Evolutionary conservation across 2,888 invertebrate genomes (phyloP).

Genomic region (Diploptera punctata): DNA sequence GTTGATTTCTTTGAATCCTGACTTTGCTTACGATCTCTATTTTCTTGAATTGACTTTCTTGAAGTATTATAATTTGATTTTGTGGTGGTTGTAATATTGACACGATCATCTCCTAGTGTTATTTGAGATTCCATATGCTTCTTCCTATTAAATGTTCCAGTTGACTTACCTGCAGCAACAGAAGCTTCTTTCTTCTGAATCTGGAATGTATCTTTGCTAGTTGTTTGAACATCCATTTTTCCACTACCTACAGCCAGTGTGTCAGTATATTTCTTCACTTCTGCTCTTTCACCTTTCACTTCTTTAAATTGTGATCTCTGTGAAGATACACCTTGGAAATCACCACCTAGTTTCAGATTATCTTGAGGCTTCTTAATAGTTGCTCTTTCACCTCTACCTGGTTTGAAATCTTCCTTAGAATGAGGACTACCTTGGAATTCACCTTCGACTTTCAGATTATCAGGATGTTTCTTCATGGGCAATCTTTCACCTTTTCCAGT

Average conservation of each 20-base stretch:
- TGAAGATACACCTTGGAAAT: conserved; percentile 51
- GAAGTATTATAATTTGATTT: conserved; percentile 56
- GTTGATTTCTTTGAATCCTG: conserved; percentile 51
- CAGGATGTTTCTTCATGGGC: conserved; percentile 66
- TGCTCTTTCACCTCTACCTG: conserved; percentile 46
- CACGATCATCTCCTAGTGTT: conserved; percentile 63
- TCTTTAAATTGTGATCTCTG: conserved; percentile 47
- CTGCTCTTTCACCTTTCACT: conserved; percentile 59
- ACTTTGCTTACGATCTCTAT: conserved; percentile 32
- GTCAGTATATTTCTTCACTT: conserved; percentile 59
- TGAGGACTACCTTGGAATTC: conserved; percentile 46
- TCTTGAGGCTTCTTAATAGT: conserved; percentile 44
- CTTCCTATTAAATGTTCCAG: conserved; percentile 60
- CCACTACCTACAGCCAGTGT: conserved; percentile 59
- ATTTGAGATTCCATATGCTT: conserved; percentile 73
- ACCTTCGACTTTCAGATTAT: conserved; percentile 58
- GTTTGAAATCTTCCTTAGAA: conserved; percentile 37
- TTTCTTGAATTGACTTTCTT: conserved; percentile 45
- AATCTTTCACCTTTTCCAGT: conserved; percentile 61
- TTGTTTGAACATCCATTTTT: conserved; percentile 62
- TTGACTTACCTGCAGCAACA: conserved; percentile 58
- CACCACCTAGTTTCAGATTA: conserved; percentile 62
- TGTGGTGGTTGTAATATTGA: conserved; percentile 57
- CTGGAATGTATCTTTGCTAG: conserved; percentile 61
- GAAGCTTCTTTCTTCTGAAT: conserved; percentile 62